A percentile compares a stretch with the other conserved stretches of the same genome.
Evolutionary conservation across 2,888 invertebrate genomes (phyloP).

Genomic region (Metacarcinus magister): DNA sequence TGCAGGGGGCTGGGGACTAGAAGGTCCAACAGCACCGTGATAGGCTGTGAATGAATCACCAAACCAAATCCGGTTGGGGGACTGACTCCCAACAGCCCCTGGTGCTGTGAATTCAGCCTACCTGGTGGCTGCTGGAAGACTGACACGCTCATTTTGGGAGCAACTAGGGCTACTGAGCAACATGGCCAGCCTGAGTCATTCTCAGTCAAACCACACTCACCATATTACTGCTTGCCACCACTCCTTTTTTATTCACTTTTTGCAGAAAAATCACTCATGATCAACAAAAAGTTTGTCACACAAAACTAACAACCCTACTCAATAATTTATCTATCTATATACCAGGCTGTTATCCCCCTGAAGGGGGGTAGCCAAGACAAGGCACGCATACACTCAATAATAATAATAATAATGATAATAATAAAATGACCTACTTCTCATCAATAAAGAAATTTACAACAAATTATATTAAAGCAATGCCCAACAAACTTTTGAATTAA

Average conservation of each 20-base stretch:
- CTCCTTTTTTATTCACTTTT: no score
- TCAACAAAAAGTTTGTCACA: neutral
- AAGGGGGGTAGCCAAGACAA: no score
- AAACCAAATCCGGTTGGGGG: constrained; percentile 82
- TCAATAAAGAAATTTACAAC: neutral
- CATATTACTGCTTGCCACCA: constrained; percentile 34
- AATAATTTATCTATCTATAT: no score
- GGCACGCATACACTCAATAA: neutral
- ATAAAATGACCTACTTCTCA: neutral
- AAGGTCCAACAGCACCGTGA: constrained; percentile 82
- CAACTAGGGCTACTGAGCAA: constrained; percentile 77
- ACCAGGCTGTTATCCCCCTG: no score
- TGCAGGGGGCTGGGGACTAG: constrained; percentile 80
- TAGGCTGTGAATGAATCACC: constrained; percentile 82
- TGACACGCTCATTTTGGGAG: constrained; percentile 77
- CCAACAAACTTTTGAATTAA: neutral
- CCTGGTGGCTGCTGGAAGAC: constrained; percentile 82
- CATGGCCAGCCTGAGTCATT: constrained; percentile 73
- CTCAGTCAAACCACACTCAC: constrained; percentile 76
- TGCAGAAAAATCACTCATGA: neutral
- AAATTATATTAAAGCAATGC: neutral
- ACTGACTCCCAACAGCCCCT: constrained; percentile 82
- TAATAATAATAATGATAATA: neutral
- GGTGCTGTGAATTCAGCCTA: constrained; percentile 82
- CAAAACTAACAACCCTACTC: no score